Base-by-base conservation (phyloP, 1,140 invertebrate genomes). In the Zaprionus nigranus region DNA sequence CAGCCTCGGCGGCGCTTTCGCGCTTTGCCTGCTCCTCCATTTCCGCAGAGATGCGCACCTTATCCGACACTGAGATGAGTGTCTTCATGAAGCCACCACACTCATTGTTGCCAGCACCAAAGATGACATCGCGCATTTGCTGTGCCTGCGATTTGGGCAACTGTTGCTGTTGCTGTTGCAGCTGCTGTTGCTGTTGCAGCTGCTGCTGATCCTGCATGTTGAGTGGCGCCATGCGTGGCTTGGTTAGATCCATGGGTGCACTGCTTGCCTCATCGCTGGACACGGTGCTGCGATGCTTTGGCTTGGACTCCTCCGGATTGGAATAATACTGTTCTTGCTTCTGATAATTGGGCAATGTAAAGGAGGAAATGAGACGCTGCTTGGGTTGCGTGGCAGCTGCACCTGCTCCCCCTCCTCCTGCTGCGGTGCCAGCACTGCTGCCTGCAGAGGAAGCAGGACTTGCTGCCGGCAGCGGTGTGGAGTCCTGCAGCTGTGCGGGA, bases 251-350 rank as follows among this genome's bases (percentile, higher is more conserved):
- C 72, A 93, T 93, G 28, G 92, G 92, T 0, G 90, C 78, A 24
- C 83, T 87, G 34, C 83, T 88, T 2, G 46, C 46, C 71, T 92
- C 91, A 54, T 87, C 82, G 49, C 54, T 86, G 46, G 86, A 75
- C 30, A 74, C 54, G 36, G 64, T 68, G 1, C 70, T 34, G 30
- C 30, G 30, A 34, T 34, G 75, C 54, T 90, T 92, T 0, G 86
- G 85, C 46, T 91, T 92, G 2, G 88, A 86, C 66, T 92, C 91
- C 66, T 91, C 85, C 5, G 92, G 92, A 78, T 93, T 92, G 22
- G 92, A 92, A 60, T 93, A 93, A 76, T 93, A 93, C 70, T 93
- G 90, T 61, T 92, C 92, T 70, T 92, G 91, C 59, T 93, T 93
- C 34, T 92, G 90, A 53, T 92, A 92, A 38, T 92, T 93, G 1